These are phyloP conservation scores for Penaeus japonicus DNA, from an alignment of 1,140 invertebrate species.

Conservation along the genomic window DNA sequence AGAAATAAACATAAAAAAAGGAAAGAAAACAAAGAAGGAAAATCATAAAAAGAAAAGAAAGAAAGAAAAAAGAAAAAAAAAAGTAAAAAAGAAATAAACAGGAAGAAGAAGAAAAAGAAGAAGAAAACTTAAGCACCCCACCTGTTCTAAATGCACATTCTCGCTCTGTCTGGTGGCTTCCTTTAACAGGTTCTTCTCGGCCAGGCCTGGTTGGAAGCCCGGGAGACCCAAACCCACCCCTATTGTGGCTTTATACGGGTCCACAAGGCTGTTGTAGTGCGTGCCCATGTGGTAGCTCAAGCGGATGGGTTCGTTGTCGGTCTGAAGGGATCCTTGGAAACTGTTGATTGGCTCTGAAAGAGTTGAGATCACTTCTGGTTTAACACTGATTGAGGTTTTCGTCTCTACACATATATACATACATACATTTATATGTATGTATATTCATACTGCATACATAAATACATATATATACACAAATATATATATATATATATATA, in stretches of 20 bases:
- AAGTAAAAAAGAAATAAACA: background rate
- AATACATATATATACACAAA: too few species aligned
- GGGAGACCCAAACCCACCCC: slow-evolving; percentile 75
- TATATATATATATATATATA: too few species aligned
- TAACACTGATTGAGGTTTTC: too few species aligned
- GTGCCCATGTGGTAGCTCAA: slow-evolving; percentile 89
- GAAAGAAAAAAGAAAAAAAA: background rate
- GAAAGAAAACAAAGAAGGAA: background rate
- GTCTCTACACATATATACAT: too few species aligned
- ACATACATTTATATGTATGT: too few species aligned
- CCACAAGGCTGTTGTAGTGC: slow-evolving; percentile 91
- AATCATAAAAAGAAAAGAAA: too few species aligned
- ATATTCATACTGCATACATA: too few species aligned
- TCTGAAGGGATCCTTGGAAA: slow-evolving; percentile 77
- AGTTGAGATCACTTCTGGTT: background rate
- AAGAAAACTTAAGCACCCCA: too few species aligned
- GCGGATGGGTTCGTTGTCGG: slow-evolving; percentile 80
- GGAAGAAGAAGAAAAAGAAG: too few species aligned
- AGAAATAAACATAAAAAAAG: background rate
- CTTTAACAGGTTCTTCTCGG: slow-evolving; percentile 78
- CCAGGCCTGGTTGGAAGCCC: slow-evolving; percentile 80
- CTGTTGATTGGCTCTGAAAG: slow-evolving; percentile 86
- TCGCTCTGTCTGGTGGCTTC: slow-evolving; percentile 86
- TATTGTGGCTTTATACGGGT: slow-evolving; percentile 77
- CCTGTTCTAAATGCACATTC: slow-evolving; percentile 85